These are phyloP conservation scores for Hyaena hyaena DNA, from an alignment of 2,113 vertebrate genomes.

Conservation along the genomic window DNA sequence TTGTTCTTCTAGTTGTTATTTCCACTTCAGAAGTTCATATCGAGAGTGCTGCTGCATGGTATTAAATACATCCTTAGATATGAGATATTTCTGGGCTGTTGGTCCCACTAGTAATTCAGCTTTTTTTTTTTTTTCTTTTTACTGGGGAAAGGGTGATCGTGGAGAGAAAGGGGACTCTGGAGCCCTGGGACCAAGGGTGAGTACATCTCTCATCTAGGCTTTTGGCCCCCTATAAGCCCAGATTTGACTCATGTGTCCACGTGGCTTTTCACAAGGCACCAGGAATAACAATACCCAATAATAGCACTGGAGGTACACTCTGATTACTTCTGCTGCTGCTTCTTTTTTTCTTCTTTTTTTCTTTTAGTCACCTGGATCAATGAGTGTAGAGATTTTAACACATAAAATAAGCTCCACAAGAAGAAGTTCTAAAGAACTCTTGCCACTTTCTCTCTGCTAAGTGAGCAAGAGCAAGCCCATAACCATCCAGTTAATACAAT, in stretches of 20 bases:
- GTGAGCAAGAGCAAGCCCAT: not conserved
- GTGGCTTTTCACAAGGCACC: not conserved
- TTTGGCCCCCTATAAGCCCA: not conserved
- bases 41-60: not conserved
- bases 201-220: constrained; percentile 66
- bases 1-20: not conserved
- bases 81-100: not conserved
- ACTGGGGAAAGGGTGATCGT: constrained; percentile 90
- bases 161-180: constrained; percentile 95
- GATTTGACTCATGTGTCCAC: not conserved
- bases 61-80: not conserved
- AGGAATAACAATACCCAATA: not conserved
- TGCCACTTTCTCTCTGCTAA: not conserved
- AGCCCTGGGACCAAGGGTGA: constrained; percentile 91
- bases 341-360: not conserved
- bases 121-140: not conserved
- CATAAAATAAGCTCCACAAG: not conserved
- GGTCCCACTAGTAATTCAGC: not conserved
- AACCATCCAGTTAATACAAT: not conserved
- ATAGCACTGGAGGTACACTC: not conserved
- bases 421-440: not conserved
- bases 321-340: not conserved
- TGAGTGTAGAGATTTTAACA: not conserved
- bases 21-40: not conserved
- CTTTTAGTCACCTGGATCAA: not conserved